Evolutionary conservation across 35 echinoderm and acorn worm genomes (phyloP).

Genomic region (Diadema setosum): DNA sequence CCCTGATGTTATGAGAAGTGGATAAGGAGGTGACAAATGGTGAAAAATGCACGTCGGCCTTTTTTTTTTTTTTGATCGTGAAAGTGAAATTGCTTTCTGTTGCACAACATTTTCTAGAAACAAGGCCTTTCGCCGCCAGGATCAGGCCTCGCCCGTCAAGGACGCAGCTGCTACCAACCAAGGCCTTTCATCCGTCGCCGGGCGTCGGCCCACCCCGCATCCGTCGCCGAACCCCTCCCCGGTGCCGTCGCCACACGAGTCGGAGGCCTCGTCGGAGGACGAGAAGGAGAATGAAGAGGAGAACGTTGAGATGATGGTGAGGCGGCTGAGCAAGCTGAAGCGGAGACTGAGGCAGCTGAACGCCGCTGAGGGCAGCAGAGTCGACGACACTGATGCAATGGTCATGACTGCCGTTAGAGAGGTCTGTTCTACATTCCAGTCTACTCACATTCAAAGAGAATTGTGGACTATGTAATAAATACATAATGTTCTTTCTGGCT

Average conservation of each 20-base stretch:
- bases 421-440: too few species aligned
- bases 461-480: too few species aligned
- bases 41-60: too few species aligned
- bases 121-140: background rate
- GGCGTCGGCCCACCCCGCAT: slow-evolving; percentile 24
- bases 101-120: too few species aligned
- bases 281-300: slow-evolving; percentile 73
- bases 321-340: slow-evolving; percentile 72
- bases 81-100: too few species aligned
- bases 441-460: too few species aligned
- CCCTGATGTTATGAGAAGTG: too few species aligned
- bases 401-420: slow-evolving; percentile 93
- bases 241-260: slow-evolving; percentile 49
- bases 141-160: slow-evolving; percentile 43
- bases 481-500: too few species aligned
- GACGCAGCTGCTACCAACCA: background rate
- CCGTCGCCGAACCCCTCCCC: slow-evolving; percentile 57
- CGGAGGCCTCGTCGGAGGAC: slow-evolving; percentile 50
- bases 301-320: slow-evolving; percentile 71
- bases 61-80: too few species aligned
- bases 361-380: slow-evolving; percentile 45
- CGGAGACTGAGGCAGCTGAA: slow-evolving; percentile 41
- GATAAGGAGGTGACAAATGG: too few species aligned
- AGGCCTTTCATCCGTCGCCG: background rate
- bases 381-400: slow-evolving; percentile 87